These are phyloP conservation scores for Panulirus ornatus DNA, from an alignment of 1,140 invertebrate genomes.

Conservation along the genomic window DNA sequence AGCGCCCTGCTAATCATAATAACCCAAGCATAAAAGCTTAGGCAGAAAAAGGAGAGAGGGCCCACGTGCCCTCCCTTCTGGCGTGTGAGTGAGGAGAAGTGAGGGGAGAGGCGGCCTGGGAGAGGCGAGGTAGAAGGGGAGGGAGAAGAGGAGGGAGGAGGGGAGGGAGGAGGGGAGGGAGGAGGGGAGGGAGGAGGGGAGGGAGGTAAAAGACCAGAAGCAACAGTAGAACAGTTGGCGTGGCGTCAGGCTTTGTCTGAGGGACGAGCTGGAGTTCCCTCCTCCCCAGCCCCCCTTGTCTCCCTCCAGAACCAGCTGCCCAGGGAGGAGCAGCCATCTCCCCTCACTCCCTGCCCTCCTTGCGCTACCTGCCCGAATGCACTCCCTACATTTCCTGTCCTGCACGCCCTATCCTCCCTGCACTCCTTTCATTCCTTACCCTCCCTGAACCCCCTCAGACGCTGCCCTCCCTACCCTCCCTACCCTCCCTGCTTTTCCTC, in stretches of 20 bases:
- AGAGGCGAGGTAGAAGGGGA: neutral
- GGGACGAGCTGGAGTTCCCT: slow-evolving; percentile 10
- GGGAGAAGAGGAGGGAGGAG: neutral
- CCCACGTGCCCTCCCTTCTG: slow-evolving; percentile 40
- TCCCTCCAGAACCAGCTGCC: neutral
- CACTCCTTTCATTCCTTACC: too few species aligned
- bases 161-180: neutral
- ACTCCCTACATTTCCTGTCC: too few species aligned
- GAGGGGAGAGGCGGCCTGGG: neutral
- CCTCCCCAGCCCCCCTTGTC: slow-evolving; percentile 6
- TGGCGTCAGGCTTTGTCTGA: slow-evolving; percentile 49
- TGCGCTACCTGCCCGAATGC: too few species aligned
- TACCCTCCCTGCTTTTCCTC: neutral
- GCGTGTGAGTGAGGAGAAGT: slow-evolving; percentile 26
- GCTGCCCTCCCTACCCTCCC: slow-evolving; percentile 19
- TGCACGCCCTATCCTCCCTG: too few species aligned
- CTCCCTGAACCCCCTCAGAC: neutral
- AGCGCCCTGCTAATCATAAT: slow-evolving; percentile 33
- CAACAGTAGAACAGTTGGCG: slow-evolving; percentile 51
- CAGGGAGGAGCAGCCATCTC: neutral
- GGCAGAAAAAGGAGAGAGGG: slow-evolving; percentile 50
- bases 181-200: neutral
- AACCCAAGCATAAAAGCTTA: slow-evolving; percentile 47
- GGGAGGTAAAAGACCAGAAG: slow-evolving; percentile 44
- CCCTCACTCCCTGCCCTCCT: slow-evolving; percentile 3